Evolutionary conservation across 2,797 vertebrate species (phyloP).

Genomic region (Halcyon badia): DNA sequence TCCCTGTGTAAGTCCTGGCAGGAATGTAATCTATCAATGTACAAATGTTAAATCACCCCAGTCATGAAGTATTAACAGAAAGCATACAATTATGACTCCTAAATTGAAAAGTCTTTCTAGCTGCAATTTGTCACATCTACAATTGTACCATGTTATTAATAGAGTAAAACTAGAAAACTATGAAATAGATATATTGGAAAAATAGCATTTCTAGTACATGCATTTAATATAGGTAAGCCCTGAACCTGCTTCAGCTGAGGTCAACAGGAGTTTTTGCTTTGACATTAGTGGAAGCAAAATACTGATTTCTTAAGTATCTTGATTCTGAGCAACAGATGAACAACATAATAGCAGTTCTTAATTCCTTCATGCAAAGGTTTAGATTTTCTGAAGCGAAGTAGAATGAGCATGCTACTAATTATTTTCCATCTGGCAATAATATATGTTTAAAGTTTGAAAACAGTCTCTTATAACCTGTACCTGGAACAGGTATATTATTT

Average conservation of each 20-base stretch:
- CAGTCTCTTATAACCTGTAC: neutral
- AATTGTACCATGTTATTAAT: neutral
- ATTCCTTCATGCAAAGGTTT: conserved; percentile 41
- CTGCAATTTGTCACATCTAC: conserved; percentile 50
- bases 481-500: neutral
- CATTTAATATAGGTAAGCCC: neutral
- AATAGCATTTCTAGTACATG: conserved; percentile 49
- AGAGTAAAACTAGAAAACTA: conserved; percentile 26
- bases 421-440: neutral
- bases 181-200: neutral
- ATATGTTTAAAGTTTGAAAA: neutral
- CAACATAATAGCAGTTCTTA: neutral
- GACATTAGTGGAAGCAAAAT: neutral
- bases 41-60: conserved; percentile 37
- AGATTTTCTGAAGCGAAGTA: conserved; percentile 21
- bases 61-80: conserved; percentile 60
- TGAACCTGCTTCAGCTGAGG: conserved; percentile 25
- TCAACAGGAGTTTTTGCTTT: neutral
- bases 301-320: neutral
- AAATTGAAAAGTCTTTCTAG: conserved; percentile 51
- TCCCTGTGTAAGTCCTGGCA: conserved; percentile 14
- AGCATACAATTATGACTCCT: conserved; percentile 48
- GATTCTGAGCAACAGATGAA: conserved; percentile 15
- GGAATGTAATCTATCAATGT: conserved; percentile 40
- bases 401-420: conserved; percentile 7